Percentiles rank a stretch among this genome's conserved stretches.
These are phyloP conservation scores for Trichomalopsis sarcophagae DNA, from an alignment of 1,140 invertebrate species.

Conservation along the genomic window DNA sequence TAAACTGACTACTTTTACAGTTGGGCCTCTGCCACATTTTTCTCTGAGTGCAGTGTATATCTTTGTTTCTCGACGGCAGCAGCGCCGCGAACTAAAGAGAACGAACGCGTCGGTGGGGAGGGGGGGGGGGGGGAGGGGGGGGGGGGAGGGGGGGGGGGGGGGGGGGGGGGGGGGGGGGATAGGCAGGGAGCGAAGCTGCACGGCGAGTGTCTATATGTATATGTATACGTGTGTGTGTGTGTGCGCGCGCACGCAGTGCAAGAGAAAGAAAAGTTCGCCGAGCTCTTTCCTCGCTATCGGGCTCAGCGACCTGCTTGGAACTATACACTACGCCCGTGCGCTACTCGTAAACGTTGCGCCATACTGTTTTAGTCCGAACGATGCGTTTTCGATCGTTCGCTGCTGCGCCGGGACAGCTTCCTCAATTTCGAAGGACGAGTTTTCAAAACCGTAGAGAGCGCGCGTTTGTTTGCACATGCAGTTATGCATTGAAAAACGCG, in stretches of 20 bases:
- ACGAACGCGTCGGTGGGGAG: background rate
- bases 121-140: background rate
- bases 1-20: background rate
- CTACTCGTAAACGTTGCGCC: constrained; percentile 12
- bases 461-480: background rate
- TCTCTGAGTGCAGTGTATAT: background rate
- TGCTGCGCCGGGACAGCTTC: background rate
- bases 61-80: constrained; percentile 24
- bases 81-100: background rate
- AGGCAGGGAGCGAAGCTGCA: background rate
- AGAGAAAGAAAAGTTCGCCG: constrained; percentile 20
- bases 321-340: background rate
- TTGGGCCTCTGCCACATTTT: background rate
- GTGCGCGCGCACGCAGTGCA: background rate
- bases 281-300: constrained; percentile 22
- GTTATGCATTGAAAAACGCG: background rate
- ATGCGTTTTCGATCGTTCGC: background rate
- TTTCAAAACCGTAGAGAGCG: background rate
- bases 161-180: no score
- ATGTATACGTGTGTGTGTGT: background rate
- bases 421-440: background rate
- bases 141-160: background rate
- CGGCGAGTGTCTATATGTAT: background rate
- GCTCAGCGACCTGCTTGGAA: constrained; percentile 43
- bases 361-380: background rate